phyloP scores from a whole-genome alignment of 2,113 vertebrate species.

The Dunckerocampus dactyliophorus region DNA sequence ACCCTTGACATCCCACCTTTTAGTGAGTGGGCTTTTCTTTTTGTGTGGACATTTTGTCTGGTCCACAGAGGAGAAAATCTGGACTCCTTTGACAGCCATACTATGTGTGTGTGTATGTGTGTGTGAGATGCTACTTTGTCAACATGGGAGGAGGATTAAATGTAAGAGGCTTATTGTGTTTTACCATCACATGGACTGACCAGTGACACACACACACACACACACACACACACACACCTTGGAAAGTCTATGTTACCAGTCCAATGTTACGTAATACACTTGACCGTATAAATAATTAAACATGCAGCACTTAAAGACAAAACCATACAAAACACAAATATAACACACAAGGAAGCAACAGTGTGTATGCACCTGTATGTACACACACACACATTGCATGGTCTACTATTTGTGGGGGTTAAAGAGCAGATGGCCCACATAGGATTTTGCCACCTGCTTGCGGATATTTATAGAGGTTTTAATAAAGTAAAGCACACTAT shows the following conservation, averaged over 20 bases:
- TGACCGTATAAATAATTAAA: neutral
- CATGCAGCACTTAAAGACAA: neutral
- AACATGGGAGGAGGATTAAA: constrained; percentile 56
- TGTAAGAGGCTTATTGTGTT: constrained; percentile 72
- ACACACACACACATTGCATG: constrained; percentile 1
- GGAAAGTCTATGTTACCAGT: constrained; percentile 10
- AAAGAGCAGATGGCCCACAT: constrained; percentile 64
- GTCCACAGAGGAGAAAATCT: neutral
- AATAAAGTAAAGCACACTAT: constrained; percentile 24
- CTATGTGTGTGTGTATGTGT: neutral
- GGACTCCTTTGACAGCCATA: neutral
- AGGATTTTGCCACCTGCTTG: constrained; percentile 63
- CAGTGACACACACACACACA: constrained; percentile 14
- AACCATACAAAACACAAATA: neutral
- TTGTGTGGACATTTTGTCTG: neutral
- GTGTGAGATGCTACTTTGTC: constrained; percentile 41
- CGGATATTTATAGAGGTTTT: constrained; percentile 63
- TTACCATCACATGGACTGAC: constrained; percentile 63
- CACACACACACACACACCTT: constrained; percentile 8
- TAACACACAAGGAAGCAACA: neutral
- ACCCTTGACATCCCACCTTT: neutral
- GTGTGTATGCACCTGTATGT: neutral
- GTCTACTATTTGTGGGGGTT: constrained; percentile 31
- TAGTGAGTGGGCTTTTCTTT: too few species aligned
- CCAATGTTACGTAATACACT: neutral